Conservation (phyloP, 2,888 invertebrate species). For the Acanthoscelides obtectus region DNA sequence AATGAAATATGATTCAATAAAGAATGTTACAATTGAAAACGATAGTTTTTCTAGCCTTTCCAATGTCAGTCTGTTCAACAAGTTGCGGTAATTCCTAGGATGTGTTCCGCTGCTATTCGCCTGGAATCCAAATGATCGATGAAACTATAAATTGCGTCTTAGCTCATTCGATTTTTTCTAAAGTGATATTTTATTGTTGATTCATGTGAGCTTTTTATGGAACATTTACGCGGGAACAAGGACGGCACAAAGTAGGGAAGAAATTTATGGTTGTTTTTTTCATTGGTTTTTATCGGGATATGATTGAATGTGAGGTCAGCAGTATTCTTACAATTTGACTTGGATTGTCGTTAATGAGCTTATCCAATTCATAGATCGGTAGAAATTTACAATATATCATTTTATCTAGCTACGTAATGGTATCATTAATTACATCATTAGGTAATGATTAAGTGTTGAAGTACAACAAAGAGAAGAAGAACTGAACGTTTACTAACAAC, state of each 20-base stretch:
- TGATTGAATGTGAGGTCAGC: background rate
- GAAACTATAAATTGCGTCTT: background rate
- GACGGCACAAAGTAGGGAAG: background rate
- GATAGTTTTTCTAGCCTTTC: background rate
- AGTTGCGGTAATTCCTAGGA: background rate
- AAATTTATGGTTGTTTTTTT: background rate
- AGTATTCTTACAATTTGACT: background rate
- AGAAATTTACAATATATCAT: background rate
- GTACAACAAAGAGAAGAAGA: background rate
- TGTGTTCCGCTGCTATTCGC: background rate
- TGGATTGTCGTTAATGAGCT: background rate
- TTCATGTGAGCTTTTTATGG: background rate
- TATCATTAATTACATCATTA: background rate
- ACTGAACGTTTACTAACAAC: background rate
- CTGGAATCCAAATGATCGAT: background rate
- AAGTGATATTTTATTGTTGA: background rate
- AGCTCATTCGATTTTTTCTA: background rate
- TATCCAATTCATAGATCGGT: background rate
- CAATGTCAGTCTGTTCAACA: background rate
- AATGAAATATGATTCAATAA: background rate
- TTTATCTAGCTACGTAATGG: background rate
- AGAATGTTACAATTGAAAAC: background rate
- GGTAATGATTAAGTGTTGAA: background rate
- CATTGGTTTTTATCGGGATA: background rate
- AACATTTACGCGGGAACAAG: background rate